Base-by-base conservation (phyloP, 2,888 invertebrate genomes). In the Clepsis dumicolana region DNA sequence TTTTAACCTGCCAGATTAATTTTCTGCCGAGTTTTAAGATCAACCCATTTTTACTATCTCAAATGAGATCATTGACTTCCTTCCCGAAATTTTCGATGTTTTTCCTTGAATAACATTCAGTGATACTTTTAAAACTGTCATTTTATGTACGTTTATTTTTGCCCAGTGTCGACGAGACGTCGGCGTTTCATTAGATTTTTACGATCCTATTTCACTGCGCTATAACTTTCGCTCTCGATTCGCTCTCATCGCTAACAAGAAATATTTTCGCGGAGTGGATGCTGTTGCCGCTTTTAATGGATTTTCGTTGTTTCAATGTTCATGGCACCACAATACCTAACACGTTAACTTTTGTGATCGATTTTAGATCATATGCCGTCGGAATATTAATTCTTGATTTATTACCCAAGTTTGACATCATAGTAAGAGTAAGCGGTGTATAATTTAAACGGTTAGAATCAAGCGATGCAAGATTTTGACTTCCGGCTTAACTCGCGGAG, bases 141-240 rank as follows among this genome's bases (percentile, higher is more conserved):
- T 70, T 65, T 62, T 65, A 63, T 66, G 63, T 62, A 38, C 52
- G 29, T 63, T 53, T 63, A 54, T 67, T 68, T 50, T 53, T 18
- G 44, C 41, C 35, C 44, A 44, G 24, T 68, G 50, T 57, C 60
- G 38, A 77, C 77, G 76, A 72, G 68, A 71, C 70, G 74, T 76
- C 75, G 78, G 75, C 77, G 77, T 85, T 85, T 85, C 79, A 78
- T 83, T 82, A 82, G 74, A 75, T 77, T 84, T 88, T 88, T 85
- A 87, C 81, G 84, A 83, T 73, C 74, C 75, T 74, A 77, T 84
- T 83, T 77, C 73, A 73, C 71, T 76, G 70, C 70, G 76, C 72
- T 78, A 76, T 78, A 80, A 80, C 78, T 78, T 81, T 76, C 73
- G 73, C 75, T 77, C 76, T 80, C 64, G 61, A 70, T 62, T 70